Conservation (phyloP, 2,113 vertebrate species). For the cattle (Bos taurus) region DNA sequence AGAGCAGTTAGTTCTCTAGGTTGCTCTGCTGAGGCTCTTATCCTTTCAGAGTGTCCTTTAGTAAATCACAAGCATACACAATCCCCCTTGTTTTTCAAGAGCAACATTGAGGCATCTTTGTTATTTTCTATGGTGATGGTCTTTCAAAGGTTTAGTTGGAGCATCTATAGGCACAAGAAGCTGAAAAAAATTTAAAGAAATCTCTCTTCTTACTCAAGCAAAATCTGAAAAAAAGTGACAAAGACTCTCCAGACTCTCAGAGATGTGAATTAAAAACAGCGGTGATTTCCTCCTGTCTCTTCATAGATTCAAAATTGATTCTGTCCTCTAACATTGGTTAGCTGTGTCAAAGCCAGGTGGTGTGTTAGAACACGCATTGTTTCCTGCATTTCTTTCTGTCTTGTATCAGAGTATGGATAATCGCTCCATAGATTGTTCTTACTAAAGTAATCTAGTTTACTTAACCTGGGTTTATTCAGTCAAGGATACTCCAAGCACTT, state of each 20-base stretch:
- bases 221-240: not conserved
- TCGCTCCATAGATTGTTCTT: not conserved
- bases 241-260: not conserved
- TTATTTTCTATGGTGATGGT: not conserved
- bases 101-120: not conserved
- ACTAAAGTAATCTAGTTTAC: not conserved
- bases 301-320: not conserved
- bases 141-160: not conserved
- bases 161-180: not conserved
- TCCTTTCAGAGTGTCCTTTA: not conserved
- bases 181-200: not conserved
- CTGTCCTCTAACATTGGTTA: not conserved
- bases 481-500: not conserved
- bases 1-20: not conserved
- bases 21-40: not conserved
- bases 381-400: not conserved
- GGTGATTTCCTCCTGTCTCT: not conserved
- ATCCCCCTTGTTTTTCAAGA: not conserved
- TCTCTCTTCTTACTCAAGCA: not conserved
- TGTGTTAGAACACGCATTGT: not conserved
- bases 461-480: not conserved
- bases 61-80: not conserved
- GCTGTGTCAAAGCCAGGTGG: not conserved
- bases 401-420: not conserved
- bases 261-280: not conserved